Conservation (phyloP, 2,888 invertebrate genomes). For the Parnassius glacialis region DNA sequence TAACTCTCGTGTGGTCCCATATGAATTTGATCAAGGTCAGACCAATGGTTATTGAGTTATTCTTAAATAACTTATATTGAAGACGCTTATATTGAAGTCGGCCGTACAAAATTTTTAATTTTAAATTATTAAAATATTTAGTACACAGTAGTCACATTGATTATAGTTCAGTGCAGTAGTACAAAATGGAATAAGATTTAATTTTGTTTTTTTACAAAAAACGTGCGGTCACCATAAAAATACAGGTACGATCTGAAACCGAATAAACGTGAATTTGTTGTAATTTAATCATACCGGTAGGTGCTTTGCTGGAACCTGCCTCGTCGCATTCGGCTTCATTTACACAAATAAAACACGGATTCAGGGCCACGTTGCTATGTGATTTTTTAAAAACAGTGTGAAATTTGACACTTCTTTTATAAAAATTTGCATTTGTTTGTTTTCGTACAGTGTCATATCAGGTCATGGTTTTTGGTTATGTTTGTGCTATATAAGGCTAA, state of each 20-base stretch:
- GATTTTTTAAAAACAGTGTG: constrained; percentile 1
- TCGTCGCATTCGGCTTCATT: constrained; percentile 28
- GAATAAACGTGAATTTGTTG: constrained; percentile 57
- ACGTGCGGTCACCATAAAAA: constrained; percentile 7
- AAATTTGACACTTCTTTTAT: constrained; percentile 1
- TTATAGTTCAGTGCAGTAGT: too few species aligned
- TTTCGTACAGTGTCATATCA: constrained; percentile 11
- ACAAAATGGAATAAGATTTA: too few species aligned
- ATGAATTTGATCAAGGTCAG: too few species aligned
- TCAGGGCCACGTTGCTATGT: constrained; percentile 19
- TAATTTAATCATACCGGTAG: constrained; percentile 57
- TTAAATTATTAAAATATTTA: too few species aligned
- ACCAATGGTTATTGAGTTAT: too few species aligned
- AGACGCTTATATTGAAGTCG: too few species aligned
- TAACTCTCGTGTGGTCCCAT: too few species aligned
- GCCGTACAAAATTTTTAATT: too few species aligned
- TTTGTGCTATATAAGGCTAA: too few species aligned
- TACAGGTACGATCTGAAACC: constrained; percentile 42
- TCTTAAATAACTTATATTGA: too few species aligned
- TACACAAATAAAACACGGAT: constrained; percentile 30
- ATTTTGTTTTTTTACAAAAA: background rate
- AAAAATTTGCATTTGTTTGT: constrained; percentile 14
- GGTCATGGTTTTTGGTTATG: too few species aligned
- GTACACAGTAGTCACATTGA: too few species aligned
- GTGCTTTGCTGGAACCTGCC: constrained; percentile 33